These are phyloP conservation scores for Hypselothyrea guttata DNA, from an alignment of 2,888 invertebrate genomes.

Conservation along the genomic window DNA sequence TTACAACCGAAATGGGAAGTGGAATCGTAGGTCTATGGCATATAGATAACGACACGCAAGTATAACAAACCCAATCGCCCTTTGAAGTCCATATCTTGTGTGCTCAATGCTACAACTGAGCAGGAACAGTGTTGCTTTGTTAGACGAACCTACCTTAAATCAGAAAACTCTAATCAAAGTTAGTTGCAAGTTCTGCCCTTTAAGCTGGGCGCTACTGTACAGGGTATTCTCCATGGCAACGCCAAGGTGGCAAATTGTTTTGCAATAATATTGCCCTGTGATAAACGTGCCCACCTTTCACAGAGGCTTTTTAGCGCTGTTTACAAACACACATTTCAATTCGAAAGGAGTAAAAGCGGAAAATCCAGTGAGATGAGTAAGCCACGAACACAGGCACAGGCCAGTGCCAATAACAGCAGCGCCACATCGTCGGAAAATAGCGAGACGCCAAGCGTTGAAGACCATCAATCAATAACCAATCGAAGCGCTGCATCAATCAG, in stretches of 20 bases:
- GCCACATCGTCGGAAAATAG: conserved; percentile 80
- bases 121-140: too few species aligned
- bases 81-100: too few species aligned
- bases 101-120: too few species aligned
- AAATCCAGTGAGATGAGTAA: conserved; percentile 48
- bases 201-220: too few species aligned
- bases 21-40: too few species aligned
- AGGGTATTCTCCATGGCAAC: conserved; percentile 44
- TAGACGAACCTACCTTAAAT: too few species aligned
- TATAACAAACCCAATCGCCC: too few species aligned
- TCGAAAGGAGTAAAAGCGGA: conserved; percentile 35
- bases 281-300: conserved; percentile 32
- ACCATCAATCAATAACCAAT: conserved; percentile 46
- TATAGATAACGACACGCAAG: too few species aligned
- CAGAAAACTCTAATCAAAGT: too few species aligned
- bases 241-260: conserved; percentile 44
- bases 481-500: conserved; percentile 55
- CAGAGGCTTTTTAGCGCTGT: conserved; percentile 25
- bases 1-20: background rate
- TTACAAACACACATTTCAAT: conserved; percentile 43
- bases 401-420: conserved; percentile 74
- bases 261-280: conserved; percentile 60
- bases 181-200: too few species aligned
- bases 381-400: conserved; percentile 38
- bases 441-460: conserved; percentile 80